Conservation (phyloP, 2,888 invertebrate genomes). For the Heterodera filipjevi region DNA sequence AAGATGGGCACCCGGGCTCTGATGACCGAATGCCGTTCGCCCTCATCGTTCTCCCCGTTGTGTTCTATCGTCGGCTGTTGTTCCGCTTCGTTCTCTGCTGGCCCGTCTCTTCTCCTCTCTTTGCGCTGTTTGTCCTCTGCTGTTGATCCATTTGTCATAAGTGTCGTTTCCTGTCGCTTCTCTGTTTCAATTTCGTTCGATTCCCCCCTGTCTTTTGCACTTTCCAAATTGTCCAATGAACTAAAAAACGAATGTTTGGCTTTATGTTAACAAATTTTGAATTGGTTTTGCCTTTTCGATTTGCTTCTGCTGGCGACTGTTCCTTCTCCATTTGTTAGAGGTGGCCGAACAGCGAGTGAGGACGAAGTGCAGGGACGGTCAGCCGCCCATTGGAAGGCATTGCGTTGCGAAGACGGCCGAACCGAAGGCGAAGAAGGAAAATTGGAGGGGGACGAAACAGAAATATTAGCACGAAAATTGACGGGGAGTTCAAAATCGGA, state of each 20-base stretch:
- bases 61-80: neutral
- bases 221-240: constrained; percentile 1
- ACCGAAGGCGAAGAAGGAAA: neutral
- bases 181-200: neutral
- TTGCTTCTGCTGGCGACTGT: neutral
- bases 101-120: neutral
- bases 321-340: neutral
- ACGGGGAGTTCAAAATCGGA: neutral
- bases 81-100: neutral
- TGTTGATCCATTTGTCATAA: neutral
- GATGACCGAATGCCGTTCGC: neutral
- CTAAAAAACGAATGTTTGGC: neutral
- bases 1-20: constrained; percentile 6
- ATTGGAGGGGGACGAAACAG: neutral
- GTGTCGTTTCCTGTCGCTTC: neutral
- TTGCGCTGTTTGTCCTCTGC: neutral
- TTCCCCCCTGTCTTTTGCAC: neutral
- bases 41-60: neutral
- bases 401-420: neutral
- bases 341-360: neutral
- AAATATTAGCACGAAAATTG: neutral
- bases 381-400: neutral
- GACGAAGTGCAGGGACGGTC: constrained; percentile 8
- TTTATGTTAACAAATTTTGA: neutral
- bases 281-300: neutral